phyloP scores from a whole-genome alignment of 2,797 vertebrate genomes.

The Serranus cabrilla region DNA sequence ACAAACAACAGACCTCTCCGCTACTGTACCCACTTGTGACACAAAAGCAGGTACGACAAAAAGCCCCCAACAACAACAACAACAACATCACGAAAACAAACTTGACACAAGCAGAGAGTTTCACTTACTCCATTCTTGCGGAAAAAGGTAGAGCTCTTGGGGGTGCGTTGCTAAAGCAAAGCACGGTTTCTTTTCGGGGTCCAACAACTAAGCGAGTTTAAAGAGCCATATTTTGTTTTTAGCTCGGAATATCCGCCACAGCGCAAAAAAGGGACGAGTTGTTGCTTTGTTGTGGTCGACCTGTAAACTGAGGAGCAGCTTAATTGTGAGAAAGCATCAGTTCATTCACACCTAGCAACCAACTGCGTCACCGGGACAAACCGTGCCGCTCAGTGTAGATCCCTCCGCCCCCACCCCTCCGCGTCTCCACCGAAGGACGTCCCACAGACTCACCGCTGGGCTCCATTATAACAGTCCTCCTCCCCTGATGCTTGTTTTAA shows the following conservation, averaged over 20 bases:
- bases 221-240: slow-evolving; percentile 82
- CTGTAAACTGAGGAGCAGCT: slow-evolving; percentile 84
- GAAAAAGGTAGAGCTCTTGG: slow-evolving; percentile 78
- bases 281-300: slow-evolving; percentile 87
- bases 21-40: background rate
- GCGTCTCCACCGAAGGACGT: slow-evolving; percentile 46
- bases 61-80: background rate
- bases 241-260: slow-evolving; percentile 78
- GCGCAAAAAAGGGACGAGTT: slow-evolving; percentile 63
- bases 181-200: slow-evolving; percentile 82
- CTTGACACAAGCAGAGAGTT: slow-evolving; percentile 47
- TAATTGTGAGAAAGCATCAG: slow-evolving; percentile 84
- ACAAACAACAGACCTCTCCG: background rate
- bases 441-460: slow-evolving; percentile 36
- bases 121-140: slow-evolving; percentile 90
- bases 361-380: slow-evolving; percentile 81
- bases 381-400: slow-evolving; percentile 46
- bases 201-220: slow-evolving; percentile 71
- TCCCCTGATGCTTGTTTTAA: background rate
- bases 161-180: slow-evolving; percentile 90
- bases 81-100: slow-evolving; percentile 29
- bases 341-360: slow-evolving; percentile 90
- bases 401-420: slow-evolving; percentile 60
- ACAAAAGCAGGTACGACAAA: background rate
- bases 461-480: background rate